Percentiles rank a stretch among this genome's conserved stretches.
Conservation (phyloP, 2,888 invertebrate species). For the Dinocampus coccinellae region DNA sequence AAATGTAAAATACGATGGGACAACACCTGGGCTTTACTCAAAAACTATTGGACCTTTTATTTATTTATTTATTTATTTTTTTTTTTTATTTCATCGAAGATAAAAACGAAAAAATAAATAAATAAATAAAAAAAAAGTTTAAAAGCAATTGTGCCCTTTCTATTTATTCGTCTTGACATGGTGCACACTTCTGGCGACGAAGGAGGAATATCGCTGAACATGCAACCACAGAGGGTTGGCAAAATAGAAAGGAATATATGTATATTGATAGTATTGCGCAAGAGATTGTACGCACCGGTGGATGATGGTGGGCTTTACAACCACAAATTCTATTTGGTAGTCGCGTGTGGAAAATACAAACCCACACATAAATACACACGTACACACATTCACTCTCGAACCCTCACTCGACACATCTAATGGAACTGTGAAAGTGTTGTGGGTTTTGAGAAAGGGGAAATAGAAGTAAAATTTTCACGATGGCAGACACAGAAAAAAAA, state of each 20-base stretch:
- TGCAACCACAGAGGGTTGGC: conserved; percentile 31
- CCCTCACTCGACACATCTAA: conserved; percentile 7
- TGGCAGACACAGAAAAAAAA: neutral
- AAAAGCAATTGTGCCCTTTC: neutral
- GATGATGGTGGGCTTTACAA: conserved; percentile 17
- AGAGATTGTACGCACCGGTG: neutral
- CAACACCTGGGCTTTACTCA: conserved; percentile 40
- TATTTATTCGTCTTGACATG: neutral
- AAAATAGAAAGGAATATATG: conserved; percentile 30
- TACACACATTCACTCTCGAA: conserved; percentile 1
- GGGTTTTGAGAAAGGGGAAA: neutral
- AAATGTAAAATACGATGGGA: conserved; percentile 31
- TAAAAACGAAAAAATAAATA: neutral
- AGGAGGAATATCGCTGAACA: conserved; percentile 29
- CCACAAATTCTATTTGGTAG: conserved; percentile 64
- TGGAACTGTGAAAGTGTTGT: conserved; percentile 6
- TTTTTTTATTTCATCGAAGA: conserved; percentile 1
- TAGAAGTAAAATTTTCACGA: neutral
- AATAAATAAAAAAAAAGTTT: neutral
- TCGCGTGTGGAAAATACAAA: conserved; percentile 39
- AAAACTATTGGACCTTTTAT: conserved; percentile 12
- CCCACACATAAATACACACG: conserved; percentile 49
- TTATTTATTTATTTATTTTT: too few relatives aligned
- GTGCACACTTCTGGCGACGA: neutral
- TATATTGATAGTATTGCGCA: conserved; percentile 24